phyloP scores from a whole-genome alignment of 2,797 vertebrate species.

The Hemibagrus guttatus region DNA sequence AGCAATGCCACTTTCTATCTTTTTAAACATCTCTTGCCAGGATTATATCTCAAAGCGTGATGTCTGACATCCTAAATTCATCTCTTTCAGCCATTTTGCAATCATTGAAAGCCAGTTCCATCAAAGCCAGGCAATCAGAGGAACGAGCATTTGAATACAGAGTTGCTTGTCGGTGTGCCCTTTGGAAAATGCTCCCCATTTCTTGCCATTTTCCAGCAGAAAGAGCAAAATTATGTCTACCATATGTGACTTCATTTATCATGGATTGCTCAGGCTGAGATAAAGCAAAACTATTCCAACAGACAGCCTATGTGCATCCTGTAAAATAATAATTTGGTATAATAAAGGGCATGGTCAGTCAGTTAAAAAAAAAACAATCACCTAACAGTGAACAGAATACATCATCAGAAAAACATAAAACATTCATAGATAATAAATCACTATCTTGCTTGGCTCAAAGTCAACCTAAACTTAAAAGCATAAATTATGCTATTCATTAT shows the following conservation, averaged over 20 bases:
- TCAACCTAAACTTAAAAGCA: neutral
- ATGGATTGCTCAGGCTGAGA: neutral
- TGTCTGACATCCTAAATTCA: constrained; percentile 63
- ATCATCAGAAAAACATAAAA: neutral
- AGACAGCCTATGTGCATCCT: neutral
- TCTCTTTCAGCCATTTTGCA: constrained; percentile 67
- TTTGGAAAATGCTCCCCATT: constrained; percentile 7
- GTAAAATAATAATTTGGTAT: neutral
- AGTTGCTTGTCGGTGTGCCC: constrained; percentile 17
- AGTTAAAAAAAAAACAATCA: neutral
- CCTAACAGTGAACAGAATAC: neutral
- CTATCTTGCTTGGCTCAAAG: neutral
- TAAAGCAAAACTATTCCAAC: neutral
- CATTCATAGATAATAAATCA: neutral
- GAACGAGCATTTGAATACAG: constrained; percentile 61
- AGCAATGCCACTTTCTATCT: constrained; percentile 22
- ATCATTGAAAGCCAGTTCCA: constrained; percentile 49
- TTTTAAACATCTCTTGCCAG: constrained; percentile 66
- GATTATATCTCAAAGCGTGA: constrained; percentile 65
- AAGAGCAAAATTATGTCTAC: constrained; percentile 6
- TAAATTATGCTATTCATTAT: neutral
- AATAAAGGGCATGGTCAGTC: neutral
- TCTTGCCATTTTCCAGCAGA: constrained; percentile 22
- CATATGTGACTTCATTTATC: constrained; percentile 12
- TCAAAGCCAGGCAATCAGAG: constrained; percentile 53